Conservation (phyloP, 2,797 vertebrate genomes). For the Ispidina picta region DNA sequence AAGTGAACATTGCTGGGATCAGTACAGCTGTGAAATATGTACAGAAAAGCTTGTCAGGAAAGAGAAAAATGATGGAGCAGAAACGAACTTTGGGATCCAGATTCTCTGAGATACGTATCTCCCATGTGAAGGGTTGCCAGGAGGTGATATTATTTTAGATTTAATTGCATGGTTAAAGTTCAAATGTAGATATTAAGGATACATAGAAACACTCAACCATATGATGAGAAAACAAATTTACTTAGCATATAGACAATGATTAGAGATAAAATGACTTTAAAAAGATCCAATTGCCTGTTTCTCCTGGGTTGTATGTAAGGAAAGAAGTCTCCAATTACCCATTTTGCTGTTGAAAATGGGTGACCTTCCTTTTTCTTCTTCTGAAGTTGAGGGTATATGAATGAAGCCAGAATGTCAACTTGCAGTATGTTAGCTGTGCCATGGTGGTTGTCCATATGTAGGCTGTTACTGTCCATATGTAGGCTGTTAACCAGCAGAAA, state of each 20-base stretch:
- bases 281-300: background rate
- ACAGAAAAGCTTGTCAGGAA: background rate
- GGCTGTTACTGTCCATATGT: background rate
- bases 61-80: background rate
- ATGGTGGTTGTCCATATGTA: background rate
- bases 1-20: background rate
- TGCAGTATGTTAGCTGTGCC: background rate
- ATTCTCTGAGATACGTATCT: background rate
- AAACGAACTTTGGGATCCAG: background rate
- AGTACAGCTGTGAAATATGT: background rate
- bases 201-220: background rate
- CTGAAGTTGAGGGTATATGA: background rate
- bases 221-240: background rate
- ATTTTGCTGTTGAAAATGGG: background rate
- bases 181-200: background rate
- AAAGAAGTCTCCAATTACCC: background rate
- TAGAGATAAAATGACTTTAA: background rate
- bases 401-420: background rate
- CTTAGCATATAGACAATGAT: background rate
- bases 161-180: background rate
- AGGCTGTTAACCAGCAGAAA: background rate
- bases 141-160: background rate
- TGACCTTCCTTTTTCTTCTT: background rate
- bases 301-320: background rate
- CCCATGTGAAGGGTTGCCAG: background rate